Percentiles rank a stretch among this genome's conserved stretches.
These are phyloP conservation scores for Polymixis lichenea DNA, from an alignment of 2,888 invertebrate species.

Conservation along the genomic window DNA sequence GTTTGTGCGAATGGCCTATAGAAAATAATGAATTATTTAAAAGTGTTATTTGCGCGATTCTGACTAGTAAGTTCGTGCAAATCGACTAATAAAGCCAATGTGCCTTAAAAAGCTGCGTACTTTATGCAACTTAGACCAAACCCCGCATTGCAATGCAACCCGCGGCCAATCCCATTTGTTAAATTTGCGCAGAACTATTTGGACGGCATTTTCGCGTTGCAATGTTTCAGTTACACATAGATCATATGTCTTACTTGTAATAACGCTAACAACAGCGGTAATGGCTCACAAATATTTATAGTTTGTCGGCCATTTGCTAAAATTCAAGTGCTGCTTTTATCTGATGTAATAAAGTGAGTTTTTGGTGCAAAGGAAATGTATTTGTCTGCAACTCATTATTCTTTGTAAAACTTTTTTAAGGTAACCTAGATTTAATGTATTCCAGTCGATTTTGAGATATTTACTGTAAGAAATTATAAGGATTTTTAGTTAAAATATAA, in stretches of 20 bases:
- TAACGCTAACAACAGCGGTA: constrained; percentile 64
- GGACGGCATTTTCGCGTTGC: constrained; percentile 72
- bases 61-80: too few relatives aligned
- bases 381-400: constrained; percentile 25
- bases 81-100: too few relatives aligned
- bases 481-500: not conserved
- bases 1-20: too few relatives aligned
- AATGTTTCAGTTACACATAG: constrained; percentile 65
- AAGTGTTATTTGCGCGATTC: too few relatives aligned
- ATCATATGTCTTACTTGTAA: constrained; percentile 68
- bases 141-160: constrained; percentile 77
- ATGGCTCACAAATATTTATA: constrained; percentile 68
- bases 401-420: not conserved
- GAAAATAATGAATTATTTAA: too few relatives aligned
- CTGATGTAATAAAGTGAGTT: constrained; percentile 35
- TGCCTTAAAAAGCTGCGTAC: not conserved
- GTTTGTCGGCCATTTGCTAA: constrained; percentile 59
- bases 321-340: constrained; percentile 61
- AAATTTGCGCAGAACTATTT: constrained; percentile 87
- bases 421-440: not conserved
- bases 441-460: not conserved
- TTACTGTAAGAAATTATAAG: not conserved
- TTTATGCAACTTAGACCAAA: constrained; percentile 69
- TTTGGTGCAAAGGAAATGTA: constrained; percentile 27
- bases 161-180: constrained; percentile 86